Conservation (phyloP, 1,140 invertebrate species). For the Leptinotarsa undecemlineata region DNA sequence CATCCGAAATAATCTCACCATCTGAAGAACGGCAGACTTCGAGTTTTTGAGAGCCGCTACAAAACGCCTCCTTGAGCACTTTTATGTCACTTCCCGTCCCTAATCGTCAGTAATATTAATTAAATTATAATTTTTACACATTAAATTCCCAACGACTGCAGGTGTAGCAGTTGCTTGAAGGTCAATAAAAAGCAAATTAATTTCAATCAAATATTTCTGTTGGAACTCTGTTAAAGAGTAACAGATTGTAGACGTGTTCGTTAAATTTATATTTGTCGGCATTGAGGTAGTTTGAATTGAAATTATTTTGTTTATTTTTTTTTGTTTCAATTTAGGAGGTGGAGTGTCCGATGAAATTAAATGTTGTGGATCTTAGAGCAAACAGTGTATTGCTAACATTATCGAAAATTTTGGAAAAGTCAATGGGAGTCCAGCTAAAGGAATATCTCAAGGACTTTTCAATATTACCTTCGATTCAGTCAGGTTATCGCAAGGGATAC, state of each 20-base stretch:
- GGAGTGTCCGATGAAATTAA: too few relatives aligned
- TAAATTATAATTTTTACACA: conserved; percentile 12
- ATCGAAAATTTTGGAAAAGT: too few relatives aligned
- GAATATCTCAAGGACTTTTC: too few relatives aligned
- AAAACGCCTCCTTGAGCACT: conserved; percentile 3
- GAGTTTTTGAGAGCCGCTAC: neutral
- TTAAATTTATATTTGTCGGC: neutral
- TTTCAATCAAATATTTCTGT: neutral
- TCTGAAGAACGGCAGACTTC: neutral
- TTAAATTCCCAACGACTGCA: conserved; percentile 4
- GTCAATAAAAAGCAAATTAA: conserved; percentile 1
- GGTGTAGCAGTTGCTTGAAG: conserved; percentile 12
- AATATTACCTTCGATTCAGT: too few relatives aligned
- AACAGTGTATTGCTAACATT: too few relatives aligned
- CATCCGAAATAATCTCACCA: neutral
- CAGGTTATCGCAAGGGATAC: too few relatives aligned
- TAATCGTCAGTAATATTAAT: conserved; percentile 13
- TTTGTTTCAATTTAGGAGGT: too few relatives aligned
- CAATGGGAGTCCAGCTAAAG: too few relatives aligned
- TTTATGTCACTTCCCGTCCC: conserved; percentile 13
- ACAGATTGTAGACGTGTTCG: neutral
- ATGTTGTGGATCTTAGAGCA: too few relatives aligned
- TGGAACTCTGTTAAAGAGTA: neutral
- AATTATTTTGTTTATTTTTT: too few relatives aligned
- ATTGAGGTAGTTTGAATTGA: too few relatives aligned